Conservation (phyloP, 2,113 vertebrate species). For the Nibea albiflora region DNA sequence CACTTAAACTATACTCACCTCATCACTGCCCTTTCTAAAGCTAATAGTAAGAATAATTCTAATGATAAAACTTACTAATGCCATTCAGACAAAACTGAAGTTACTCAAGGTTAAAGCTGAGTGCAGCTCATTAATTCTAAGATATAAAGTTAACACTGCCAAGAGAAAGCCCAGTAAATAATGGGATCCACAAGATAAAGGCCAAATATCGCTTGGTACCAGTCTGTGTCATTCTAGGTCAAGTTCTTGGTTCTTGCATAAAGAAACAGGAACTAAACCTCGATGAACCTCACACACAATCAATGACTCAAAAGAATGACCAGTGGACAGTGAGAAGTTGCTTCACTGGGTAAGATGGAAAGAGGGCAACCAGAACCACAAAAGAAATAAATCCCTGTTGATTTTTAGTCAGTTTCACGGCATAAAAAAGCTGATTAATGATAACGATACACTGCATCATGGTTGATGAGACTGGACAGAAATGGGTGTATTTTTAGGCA, state of each 20-base stretch:
- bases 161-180: background rate
- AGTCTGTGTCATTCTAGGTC: background rate
- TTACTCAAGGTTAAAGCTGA: background rate
- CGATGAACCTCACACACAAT: conserved; percentile 4
- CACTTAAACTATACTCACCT: background rate
- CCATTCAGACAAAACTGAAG: background rate
- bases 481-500: background rate
- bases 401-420: background rate
- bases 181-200: background rate
- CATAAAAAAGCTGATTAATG: background rate
- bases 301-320: conserved; percentile 1
- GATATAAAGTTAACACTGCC: background rate
- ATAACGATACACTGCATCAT: background rate
- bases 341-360: background rate
- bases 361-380: background rate
- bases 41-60: background rate
- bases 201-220: background rate
- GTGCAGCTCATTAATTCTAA: background rate
- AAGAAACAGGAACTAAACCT: conserved; percentile 35
- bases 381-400: background rate
- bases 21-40: background rate
- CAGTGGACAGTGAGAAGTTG: background rate
- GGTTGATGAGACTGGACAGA: background rate
- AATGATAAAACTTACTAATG: background rate
- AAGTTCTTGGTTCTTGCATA: conserved; percentile 15